Conservation (phyloP, 2,797 vertebrate species). For the Enteromius unitaeniatus region DNA sequence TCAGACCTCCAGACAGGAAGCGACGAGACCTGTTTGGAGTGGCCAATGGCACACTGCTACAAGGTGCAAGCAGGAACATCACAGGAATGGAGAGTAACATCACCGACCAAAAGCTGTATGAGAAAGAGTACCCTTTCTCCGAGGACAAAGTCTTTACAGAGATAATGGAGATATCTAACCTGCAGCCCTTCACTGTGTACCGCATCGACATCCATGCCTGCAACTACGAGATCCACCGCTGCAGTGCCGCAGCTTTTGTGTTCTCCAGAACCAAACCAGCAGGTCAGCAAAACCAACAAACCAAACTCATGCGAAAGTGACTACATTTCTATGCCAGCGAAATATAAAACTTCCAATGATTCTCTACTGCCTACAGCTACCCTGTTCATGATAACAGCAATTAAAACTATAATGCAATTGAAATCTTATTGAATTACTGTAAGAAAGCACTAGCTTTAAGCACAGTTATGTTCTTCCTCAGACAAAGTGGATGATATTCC, state of each 20-base stretch:
- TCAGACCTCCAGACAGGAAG: slow-evolving; percentile 84
- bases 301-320: neutral
- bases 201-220: slow-evolving; percentile 97
- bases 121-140: slow-evolving; percentile 86
- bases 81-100: slow-evolving; percentile 76
- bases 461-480: slow-evolving; percentile 67
- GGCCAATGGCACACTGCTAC: slow-evolving; percentile 82
- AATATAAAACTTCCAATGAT: neutral
- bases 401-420: slow-evolving; percentile 9
- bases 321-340: neutral
- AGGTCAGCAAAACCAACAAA: slow-evolving; percentile 74
- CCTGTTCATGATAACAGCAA: neutral
- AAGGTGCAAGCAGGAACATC: slow-evolving; percentile 73
- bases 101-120: slow-evolving; percentile 80
- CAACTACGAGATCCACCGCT: slow-evolving; percentile 90
- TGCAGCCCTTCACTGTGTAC: slow-evolving; percentile 95
- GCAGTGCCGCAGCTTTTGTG: slow-evolving; percentile 93
- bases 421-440: slow-evolving; percentile 31
- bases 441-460: slow-evolving; percentile 23
- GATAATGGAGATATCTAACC: slow-evolving; percentile 85
- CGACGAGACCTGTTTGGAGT: slow-evolving; percentile 86
- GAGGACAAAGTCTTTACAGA: slow-evolving; percentile 85
- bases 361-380: slow-evolving; percentile 6
- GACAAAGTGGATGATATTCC: slow-evolving; percentile 96
- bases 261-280: slow-evolving; percentile 96